Evolutionary conservation across 2,888 invertebrate genomes (phyloP), one percentile per base, ranked within the genome.

Genomic region (Phaonia tiefii): DNA sequence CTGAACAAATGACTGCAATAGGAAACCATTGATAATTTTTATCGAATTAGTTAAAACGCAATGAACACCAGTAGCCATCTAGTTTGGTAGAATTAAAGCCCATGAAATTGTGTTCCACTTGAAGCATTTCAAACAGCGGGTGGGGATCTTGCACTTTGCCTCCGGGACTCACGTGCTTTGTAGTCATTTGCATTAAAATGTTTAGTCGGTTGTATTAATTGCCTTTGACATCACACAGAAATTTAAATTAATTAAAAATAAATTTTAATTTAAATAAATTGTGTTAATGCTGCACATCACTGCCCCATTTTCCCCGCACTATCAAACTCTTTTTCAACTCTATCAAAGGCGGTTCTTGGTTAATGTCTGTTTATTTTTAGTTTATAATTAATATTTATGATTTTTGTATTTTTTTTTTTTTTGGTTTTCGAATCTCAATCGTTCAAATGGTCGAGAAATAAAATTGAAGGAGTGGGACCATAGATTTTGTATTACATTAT

Each of bases 241-340:
- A 75, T 74, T 80, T 80, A 71, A 80, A 80, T 80, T 77, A 80
- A 80, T 77, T 77, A 72, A 67, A 37, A 67, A 75, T 75, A 79
- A 31, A 39, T 63, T 63, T 63, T 63, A 63, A 63, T 63, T 63
- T 63, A 63, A 63, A 63, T 22, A 63, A 63, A 63, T 42, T 17
- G 22, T 42, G 15, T 39, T 17, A 8, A 39, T 17, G 39, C 15
- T n/a, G n/a, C 8, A 37, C 22, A 17, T 13, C 63, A 63, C 37
- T 42, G 22, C 63, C 63, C 4, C 63, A 42, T 42, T 42, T n/a
- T 20, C 11, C 13, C 17, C 60, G n/a, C n/a, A n/a, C n/a, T n/a
- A n/a, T 13, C 26, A 56, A 54, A 37, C 60, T 54, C 54, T 54
- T 54, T 54, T 13, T 54, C 13, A 1, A n/a, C 46, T 17, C 3